Base-by-base conservation (phyloP, 2,888 invertebrate genomes). In the Callosobruchus maculatus region DNA sequence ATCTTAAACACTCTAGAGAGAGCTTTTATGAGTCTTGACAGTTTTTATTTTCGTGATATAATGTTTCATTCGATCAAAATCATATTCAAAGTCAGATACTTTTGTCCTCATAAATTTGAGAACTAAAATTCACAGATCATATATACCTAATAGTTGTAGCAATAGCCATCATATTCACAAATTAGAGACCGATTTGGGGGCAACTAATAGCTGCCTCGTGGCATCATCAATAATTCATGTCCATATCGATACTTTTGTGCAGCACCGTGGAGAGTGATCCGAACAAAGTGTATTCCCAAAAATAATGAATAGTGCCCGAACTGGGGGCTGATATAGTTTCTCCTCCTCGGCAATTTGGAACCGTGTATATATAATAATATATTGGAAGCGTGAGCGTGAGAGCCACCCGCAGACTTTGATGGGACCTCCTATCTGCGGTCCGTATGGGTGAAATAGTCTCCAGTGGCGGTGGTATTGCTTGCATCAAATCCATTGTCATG, bases 371-470 rank as follows among this genome's bases (percentile, higher is more conserved):
- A n/a, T n/a, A n/a, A n/a, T 49, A 49, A 49, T 49, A 49, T 18
- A 18, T 49, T 49, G 1, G 49, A 18, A 49, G 49, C 49, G 49
- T 68, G 73, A 76, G 75, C 77, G 77, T 76, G 74, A 74, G 79
- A 80, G 79, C 82, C 82, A 81, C 82, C 82, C 81, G 81, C 76
- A 73, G 79, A 76, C 77, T 77, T 79, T 79, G 80, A 80, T 82
- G 80, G 78, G 80, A 77, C 77, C 72, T 77, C 31, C 77, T 75
- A 70, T 72, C 73, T 72, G 70, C 22, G 31, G 68, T 71, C 74
- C 69, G 69, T 76, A 79, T 77, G 78, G 80, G 81, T 80, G 80
- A 81, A 82, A 82, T 81, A 81, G 83, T 18, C 1, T 49, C 49
- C 49, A 49, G 49, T 49, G 49, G 49, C 49, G 49, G 26, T 2